Evolutionary conservation across 1,140 invertebrate species (phyloP).

Genomic region (Drosophila burlai): DNA sequence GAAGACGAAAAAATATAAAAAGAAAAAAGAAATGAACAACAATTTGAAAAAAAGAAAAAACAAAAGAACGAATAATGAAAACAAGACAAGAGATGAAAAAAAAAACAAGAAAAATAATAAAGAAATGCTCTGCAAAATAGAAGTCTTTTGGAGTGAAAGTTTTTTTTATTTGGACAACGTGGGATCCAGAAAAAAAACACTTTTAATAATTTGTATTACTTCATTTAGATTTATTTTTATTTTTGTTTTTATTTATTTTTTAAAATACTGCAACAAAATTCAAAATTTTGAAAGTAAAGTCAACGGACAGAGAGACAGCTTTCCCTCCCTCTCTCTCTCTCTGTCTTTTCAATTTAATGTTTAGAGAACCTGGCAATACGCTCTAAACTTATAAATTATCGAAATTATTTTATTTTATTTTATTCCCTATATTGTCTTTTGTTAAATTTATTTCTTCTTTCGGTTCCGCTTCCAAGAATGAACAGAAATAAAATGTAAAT

Average conservation of each 20-base stretch:
- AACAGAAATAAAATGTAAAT: background rate
- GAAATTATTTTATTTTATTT: background rate
- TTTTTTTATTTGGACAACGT: background rate
- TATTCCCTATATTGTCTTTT: background rate
- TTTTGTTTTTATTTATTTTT: too few relatives aligned
- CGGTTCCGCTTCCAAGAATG: background rate
- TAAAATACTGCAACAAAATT: background rate
- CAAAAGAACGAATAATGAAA: conserved; percentile 37
- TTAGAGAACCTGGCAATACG: background rate
- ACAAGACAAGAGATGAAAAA: conserved; percentile 38
- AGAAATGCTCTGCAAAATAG: conserved; percentile 84
- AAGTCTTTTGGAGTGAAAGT: background rate
- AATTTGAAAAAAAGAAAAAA: conserved; percentile 49
- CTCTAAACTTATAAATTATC: background rate
- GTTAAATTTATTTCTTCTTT: background rate
- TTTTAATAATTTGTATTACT: too few relatives aligned
- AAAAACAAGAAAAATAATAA: conserved; percentile 73
- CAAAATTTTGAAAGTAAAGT: background rate
- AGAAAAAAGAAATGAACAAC: conserved; percentile 15
- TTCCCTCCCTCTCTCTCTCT: background rate
- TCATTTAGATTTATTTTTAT: too few relatives aligned
- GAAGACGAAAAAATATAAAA: conserved; percentile 38
- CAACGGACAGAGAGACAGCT: background rate
- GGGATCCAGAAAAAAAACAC: background rate
- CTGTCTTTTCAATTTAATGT: background rate